Evolutionary conservation across 2,797 vertebrate species (phyloP).

Genomic region (Neosilurus mollespiculum): DNA sequence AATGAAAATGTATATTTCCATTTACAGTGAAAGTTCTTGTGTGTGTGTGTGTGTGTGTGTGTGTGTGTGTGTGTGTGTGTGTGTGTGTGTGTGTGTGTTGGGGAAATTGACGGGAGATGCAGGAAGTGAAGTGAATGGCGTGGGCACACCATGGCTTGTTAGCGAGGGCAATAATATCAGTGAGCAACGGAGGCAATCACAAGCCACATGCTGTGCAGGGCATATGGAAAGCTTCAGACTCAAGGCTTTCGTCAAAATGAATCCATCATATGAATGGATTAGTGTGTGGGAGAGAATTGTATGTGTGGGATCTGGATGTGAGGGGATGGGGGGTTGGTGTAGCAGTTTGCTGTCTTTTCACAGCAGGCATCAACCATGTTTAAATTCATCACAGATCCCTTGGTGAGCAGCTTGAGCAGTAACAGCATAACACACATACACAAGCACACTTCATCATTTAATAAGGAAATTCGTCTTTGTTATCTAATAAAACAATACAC

Average conservation of each 20-base stretch:
- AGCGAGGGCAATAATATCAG: slow-evolving; percentile 53
- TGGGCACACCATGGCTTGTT: slow-evolving; percentile 50
- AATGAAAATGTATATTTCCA: slow-evolving; percentile 27
- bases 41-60: no score
- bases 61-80: no score
- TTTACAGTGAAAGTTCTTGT: slow-evolving; percentile 18
- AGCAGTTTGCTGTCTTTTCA: slow-evolving; percentile 31
- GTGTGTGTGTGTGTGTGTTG: no score
- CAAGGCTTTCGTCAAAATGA: slow-evolving; percentile 26
- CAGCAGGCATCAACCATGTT: slow-evolving; percentile 27
- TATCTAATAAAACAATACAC: slow-evolving; percentile 10
- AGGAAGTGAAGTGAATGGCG: slow-evolving; percentile 31
- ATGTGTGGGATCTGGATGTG: slow-evolving; percentile 15
- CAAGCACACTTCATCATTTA: slow-evolving; percentile 21
- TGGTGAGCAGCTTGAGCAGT: slow-evolving; percentile 11
- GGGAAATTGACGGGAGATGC: not conserved
- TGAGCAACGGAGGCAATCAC: slow-evolving; percentile 35
- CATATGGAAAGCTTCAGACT: slow-evolving; percentile 50
- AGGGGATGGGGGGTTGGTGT: slow-evolving; percentile 2
- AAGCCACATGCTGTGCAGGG: slow-evolving; percentile 49
- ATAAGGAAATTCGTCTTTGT: slow-evolving; percentile 27
- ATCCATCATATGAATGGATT: slow-evolving; percentile 41
- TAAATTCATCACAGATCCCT: slow-evolving; percentile 23
- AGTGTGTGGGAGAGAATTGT: slow-evolving; percentile 32
- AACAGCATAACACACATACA: not conserved